Evolutionary conservation across 2,113 vertebrate genomes (phyloP).

Genomic region (Rhea americana): DNA sequence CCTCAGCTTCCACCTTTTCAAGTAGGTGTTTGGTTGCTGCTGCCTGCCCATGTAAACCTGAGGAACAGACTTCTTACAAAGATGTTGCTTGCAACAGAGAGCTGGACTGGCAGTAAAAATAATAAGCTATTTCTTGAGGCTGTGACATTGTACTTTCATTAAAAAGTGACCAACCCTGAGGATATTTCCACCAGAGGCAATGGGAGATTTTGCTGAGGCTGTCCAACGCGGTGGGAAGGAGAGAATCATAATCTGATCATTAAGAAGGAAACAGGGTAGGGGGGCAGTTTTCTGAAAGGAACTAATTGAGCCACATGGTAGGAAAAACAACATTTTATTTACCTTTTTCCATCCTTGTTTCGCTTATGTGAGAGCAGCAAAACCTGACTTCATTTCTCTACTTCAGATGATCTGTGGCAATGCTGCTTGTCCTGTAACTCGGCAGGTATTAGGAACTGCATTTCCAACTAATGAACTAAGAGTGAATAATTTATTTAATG

Average conservation of each 20-base stretch:
- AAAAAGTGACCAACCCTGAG: not conserved
- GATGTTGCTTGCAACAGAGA: not conserved
- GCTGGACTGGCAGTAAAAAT: not conserved
- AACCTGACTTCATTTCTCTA: slow-evolving; percentile 20
- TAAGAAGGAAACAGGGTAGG: not conserved
- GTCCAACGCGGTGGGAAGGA: not conserved
- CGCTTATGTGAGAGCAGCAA: not conserved
- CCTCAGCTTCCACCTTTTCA: not conserved
- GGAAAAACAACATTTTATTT: not conserved
- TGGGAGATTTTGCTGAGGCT: not conserved
- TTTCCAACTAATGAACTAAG: slow-evolving; percentile 52
- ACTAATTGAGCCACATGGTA: not conserved
- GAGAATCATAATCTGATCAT: not conserved
- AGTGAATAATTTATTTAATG: slow-evolving; percentile 58
- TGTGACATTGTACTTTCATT: not conserved
- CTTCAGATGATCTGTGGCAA: slow-evolving; percentile 7
- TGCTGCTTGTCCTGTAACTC: not conserved
- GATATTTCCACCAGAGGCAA: not conserved
- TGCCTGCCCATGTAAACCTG: not conserved
- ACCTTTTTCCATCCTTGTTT: not conserved
- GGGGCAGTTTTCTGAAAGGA: not conserved
- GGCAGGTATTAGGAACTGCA: slow-evolving; percentile 36
- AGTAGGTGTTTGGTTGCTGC: not conserved
- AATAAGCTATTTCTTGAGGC: not conserved
- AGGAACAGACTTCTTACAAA: not conserved